Base-by-base conservation (phyloP, 1,140 invertebrate species). In the Neotoxoptera formosana region DNA sequence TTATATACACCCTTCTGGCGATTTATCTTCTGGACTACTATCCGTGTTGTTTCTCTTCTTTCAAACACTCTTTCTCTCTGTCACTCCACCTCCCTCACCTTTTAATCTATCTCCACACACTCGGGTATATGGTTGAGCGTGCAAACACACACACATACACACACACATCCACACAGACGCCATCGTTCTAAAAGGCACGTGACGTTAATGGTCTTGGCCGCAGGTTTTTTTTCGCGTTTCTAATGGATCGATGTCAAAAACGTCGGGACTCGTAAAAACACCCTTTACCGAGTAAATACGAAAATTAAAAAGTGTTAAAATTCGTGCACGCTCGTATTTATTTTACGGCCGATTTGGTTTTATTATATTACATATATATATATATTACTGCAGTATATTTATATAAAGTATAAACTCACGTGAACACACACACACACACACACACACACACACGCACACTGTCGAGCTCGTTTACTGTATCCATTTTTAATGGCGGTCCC, bases 191-290 rank as follows among this genome's bases (percentile, higher is more conserved):
- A 89, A 89, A 89, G 88, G 88, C 88, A 56, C 51, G 34, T 56
- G 88, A 89, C 88, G 51, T 89, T 89, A 89, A 89, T 89, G 88
- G 34, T 36, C 34, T 56, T 89, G 88, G 87, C 87, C 51, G 48
- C 48, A 53, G 51, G n/a, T 36, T 89, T 56, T 89, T 89, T 89
- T 56, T 30, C 34, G 30, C 51, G 48, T 89, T 89, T 41, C 14
- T 89, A 89, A 89, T 89, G 88, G 88, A 89, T 89, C 51, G 34
- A 89, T 41, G 88, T 89, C 88, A 89, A 89, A 89, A 56, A 89
- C 48, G 48, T 89, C 34, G 87, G 9, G 87, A 36, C 87, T 89
- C 87, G 87, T 89, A 89, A 89, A 89, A 89, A 53, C 48, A 89
- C 48, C 47, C 87, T 53, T 89, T 89, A 20, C 87, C 48, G 48